phyloP scores from a whole-genome alignment of 2,888 invertebrate genomes.

The Dorcus parallelipipedus region DNA sequence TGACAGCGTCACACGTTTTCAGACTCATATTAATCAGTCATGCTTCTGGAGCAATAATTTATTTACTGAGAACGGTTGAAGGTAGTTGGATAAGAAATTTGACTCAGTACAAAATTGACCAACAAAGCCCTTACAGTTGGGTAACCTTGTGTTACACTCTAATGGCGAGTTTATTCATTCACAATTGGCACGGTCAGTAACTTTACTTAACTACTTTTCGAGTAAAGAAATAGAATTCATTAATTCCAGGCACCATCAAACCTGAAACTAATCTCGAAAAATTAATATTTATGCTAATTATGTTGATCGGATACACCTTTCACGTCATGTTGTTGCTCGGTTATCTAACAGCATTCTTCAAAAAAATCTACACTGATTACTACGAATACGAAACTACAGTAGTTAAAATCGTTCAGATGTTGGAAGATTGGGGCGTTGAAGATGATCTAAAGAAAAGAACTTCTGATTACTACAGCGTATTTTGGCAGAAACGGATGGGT shows the following conservation, averaged over 20 bases:
- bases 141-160: conserved; percentile 1
- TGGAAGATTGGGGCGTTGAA: conserved; percentile 15
- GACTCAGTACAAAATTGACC: conserved; percentile 3
- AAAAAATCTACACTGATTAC: conserved; percentile 8
- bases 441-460: conserved; percentile 15
- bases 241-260: conserved; percentile 6
- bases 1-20: not conserved
- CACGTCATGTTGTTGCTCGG: conserved; percentile 11
- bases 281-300: not conserved
- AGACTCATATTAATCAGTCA: conserved; percentile 2
- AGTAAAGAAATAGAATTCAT: not conserved
- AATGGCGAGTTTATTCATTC: conserved; percentile 6
- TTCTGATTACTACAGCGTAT: conserved; percentile 49
- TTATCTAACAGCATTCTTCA: conserved; percentile 6
- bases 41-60: not conserved
- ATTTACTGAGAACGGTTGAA: not conserved
- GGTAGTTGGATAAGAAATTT: conserved; percentile 11
- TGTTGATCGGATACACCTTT: conserved; percentile 10
- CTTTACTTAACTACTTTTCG: not conserved
- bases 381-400: conserved; percentile 9
- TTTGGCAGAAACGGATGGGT: conserved; percentile 54
- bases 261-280: conserved; percentile 8
- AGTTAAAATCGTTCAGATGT: conserved; percentile 5
- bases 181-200: conserved; percentile 10
- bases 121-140: conserved; percentile 5